Base-by-base conservation (phyloP, 2,113 vertebrate species). In the Stercorarius parasiticus region DNA sequence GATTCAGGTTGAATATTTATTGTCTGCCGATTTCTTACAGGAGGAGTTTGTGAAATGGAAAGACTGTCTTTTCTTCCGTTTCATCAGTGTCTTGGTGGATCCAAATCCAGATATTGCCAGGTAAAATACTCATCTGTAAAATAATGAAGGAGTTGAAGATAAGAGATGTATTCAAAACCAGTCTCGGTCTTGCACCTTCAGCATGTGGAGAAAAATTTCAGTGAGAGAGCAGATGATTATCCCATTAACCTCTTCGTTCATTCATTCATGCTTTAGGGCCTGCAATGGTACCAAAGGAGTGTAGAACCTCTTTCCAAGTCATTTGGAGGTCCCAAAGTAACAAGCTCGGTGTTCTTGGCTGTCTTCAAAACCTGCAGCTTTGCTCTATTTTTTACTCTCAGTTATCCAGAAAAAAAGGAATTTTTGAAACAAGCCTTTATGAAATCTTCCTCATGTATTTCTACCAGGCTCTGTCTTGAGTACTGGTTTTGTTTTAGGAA, bases 1-100 rank as follows among this genome's bases (percentile, higher is more conserved):
- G 12, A 16, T 26, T 42, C n/a, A 25, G 20, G 17, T 30, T 83
- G 67, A 72, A 50, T 4, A 40, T 42, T 47, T 42, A 19, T 34
- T 11, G 4, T 50, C 36, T 92, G n/a, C 92, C 16, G 34, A 11
- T 97, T 92, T 81, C 70, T 77, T 12, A 11, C 86, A 99, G 99
- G 99, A 99, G 74, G 99, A 99, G 66, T 99, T 98, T 97, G 98
- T 99, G 86, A 99, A 99, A 38, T 99, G 99, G 99, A 99, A 99
- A 67, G 99, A 99, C 29, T 98, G 98, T 13, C 98, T 99, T 42
- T 99, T 99, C 97, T 99, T 99, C 77, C 98, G 97, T 16, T 99
- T 99, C 11, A 95, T 99, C 92, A 98, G 98, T 22, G 98, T 97
- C 8, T 89, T 99, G 70, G 99, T 99, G 47, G 99, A 99, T 93